These are phyloP conservation scores for Temnothorax ravouxi DNA, from an alignment of 2,888 invertebrate genomes.

Conservation along the genomic window DNA sequence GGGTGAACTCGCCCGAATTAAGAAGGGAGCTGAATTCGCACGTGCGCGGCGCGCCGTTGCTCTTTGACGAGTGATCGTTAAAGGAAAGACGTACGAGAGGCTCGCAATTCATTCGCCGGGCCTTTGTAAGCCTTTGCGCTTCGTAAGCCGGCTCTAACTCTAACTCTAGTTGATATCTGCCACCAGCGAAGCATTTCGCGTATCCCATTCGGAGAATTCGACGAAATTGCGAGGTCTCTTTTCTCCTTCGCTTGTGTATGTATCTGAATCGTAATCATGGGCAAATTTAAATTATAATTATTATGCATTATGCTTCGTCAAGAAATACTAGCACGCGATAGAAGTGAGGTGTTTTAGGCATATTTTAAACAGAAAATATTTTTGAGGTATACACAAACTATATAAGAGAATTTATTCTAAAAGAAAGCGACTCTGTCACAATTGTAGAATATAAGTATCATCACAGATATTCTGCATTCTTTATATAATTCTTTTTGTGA, in stretches of 20 bases:
- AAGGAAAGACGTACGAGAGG: slow-evolving; percentile 59
- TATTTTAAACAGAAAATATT: neutral
- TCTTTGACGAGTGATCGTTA: slow-evolving; percentile 59
- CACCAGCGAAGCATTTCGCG: neutral
- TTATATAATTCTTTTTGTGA: neutral
- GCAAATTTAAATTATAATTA: slow-evolving; percentile 11
- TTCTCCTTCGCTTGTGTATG: neutral
- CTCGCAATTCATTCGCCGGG: slow-evolving; percentile 58
- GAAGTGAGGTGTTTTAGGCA: neutral
- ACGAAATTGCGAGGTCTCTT: slow-evolving; percentile 25
- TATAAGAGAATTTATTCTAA: neutral
- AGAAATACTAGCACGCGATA: neutral
- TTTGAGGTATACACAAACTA: neutral
- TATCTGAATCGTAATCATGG: neutral
- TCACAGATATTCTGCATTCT: neutral
- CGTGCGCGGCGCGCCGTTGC: slow-evolving; percentile 44
- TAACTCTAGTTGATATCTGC: neutral
- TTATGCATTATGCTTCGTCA: neutral
- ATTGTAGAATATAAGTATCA: neutral
- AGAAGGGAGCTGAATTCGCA: slow-evolving; percentile 58
- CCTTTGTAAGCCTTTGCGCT: slow-evolving; percentile 20
- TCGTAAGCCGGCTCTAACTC: slow-evolving; percentile 14
- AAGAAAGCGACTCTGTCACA: neutral
- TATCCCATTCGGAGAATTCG: slow-evolving; percentile 28
- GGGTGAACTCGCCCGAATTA: slow-evolving; percentile 57